Base-by-base conservation (phyloP, 2,888 invertebrate genomes). In the Volucella inflata region DNA sequence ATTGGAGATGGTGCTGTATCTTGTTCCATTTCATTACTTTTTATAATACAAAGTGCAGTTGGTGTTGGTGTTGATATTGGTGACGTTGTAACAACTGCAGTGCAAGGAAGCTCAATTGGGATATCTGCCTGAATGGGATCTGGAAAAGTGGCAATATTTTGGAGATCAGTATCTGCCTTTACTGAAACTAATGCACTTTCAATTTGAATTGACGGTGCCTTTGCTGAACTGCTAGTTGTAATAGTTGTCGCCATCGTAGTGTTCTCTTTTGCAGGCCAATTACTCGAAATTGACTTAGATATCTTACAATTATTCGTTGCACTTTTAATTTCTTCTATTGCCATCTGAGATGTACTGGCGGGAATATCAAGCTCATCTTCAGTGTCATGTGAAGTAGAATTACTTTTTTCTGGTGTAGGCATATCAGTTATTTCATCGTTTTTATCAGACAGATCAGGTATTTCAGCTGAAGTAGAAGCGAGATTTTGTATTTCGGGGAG, bases 121-220 rank as follows among this genome's bases (percentile, higher is more conserved):
- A 85, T 71, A 71, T 87, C 83, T n/a, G 77, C 77, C 64, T 67
- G 71, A 64, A 85, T 85, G 8, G 85, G 80, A 72, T 85, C 85
- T 38, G 57, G 50, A 46, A 67, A 85, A 36, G 72, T 62, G n/a
- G 62, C 48, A 51, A 77, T n/a, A 50, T 68, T 57, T 6, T 68
- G 10, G 40, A 17, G 1, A 11, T 51, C 76, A 16, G 57, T 21
- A 12, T 77, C 60, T 0, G 46, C 71, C 62, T 50, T 60, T 14
- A 65, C 51, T n/a, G 48, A 44, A 38, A 81, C 38, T 2, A 65
- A 44, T 38, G 55, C 21, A 60, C 40, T 80, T 12, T 84, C 84
- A 65, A 90, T 84, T 60, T 89, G 88, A 74, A 90, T 90, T 38
- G 88, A 88, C 16, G 90, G 90, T 16, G 89, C 87, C 30, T 62